These are phyloP conservation scores for Odocoileus hemionus DNA, from an alignment of 2,113 vertebrate genomes.

Conservation along the genomic window DNA sequence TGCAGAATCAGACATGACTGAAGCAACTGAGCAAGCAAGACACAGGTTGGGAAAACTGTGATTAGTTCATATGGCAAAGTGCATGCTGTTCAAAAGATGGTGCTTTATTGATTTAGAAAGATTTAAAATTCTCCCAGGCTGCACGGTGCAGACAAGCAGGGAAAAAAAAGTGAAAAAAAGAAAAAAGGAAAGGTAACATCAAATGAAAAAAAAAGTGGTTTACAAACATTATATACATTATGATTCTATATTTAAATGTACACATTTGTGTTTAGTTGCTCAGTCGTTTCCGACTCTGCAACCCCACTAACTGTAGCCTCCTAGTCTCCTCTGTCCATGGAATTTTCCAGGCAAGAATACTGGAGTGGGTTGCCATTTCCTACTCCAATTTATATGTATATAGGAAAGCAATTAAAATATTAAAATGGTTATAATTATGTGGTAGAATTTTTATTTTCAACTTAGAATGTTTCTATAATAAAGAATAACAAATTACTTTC, in stretches of 20 bases:
- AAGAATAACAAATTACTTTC: neutral
- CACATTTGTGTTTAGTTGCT: neutral
- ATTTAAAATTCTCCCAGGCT: neutral
- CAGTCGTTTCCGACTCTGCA: neutral
- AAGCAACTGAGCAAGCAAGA: neutral
- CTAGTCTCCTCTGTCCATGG: neutral
- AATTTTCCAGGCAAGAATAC: neutral
- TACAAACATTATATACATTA: neutral
- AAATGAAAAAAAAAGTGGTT: neutral
- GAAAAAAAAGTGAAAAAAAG: neutral
- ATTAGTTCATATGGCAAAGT: neutral
- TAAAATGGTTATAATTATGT: neutral
- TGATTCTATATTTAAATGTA: neutral
- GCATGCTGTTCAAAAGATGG: neutral
- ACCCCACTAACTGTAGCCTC: neutral
- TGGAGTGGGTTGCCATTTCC: neutral
- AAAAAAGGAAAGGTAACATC: neutral
- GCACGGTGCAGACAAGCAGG: neutral
- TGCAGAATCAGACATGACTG: neutral
- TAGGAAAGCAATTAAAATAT: neutral
- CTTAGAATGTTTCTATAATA: neutral
- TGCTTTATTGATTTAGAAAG: neutral
- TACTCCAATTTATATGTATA: neutral
- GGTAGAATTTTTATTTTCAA: neutral
- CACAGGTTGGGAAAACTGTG: neutral